phyloP scores from a whole-genome alignment of 2,888 invertebrate species.

The Mythimna loreyi region DNA sequence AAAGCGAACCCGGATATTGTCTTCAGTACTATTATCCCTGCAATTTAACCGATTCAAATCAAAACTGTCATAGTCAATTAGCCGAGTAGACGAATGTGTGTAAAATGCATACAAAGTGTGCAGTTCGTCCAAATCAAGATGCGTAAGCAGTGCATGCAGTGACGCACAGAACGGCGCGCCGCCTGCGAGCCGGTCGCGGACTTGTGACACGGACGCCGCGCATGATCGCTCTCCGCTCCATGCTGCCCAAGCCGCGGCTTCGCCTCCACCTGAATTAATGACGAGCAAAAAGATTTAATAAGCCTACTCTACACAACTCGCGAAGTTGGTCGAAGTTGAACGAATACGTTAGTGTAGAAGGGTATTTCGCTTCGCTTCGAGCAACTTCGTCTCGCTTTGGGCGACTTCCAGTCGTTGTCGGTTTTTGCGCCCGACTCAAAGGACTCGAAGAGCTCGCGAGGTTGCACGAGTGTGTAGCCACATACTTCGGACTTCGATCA shows the following conservation, averaged over 20 bases:
- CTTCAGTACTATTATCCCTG: constrained; percentile 79
- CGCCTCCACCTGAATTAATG: constrained; percentile 75
- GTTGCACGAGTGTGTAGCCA: no score
- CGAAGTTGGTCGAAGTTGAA: no score
- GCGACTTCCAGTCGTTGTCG: no score
- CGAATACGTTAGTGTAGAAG: no score
- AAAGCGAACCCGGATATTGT: constrained; percentile 91
- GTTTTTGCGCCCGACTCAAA: no score
- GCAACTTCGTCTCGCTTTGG: no score
- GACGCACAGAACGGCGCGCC: constrained; percentile 93
- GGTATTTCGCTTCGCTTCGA: no score
- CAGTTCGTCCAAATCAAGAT: constrained; percentile 93
- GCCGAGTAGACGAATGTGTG: background rate
- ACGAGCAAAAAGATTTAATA: background rate
- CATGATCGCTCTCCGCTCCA: constrained; percentile 84
- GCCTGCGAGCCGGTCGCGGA: constrained; percentile 76
- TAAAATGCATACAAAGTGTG: constrained; percentile 67
- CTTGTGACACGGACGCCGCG: constrained; percentile 74
- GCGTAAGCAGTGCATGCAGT: constrained; percentile 92
- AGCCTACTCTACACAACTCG: no score
- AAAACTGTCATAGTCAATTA: constrained; percentile 1
- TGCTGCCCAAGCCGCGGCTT: constrained; percentile 85
- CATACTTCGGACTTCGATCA: no score
- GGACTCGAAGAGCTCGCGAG: no score
- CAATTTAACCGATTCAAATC: constrained; percentile 6